phyloP scores from a whole-genome alignment of 2,113 vertebrate species.

The Nesospiza acunhae region DNA sequence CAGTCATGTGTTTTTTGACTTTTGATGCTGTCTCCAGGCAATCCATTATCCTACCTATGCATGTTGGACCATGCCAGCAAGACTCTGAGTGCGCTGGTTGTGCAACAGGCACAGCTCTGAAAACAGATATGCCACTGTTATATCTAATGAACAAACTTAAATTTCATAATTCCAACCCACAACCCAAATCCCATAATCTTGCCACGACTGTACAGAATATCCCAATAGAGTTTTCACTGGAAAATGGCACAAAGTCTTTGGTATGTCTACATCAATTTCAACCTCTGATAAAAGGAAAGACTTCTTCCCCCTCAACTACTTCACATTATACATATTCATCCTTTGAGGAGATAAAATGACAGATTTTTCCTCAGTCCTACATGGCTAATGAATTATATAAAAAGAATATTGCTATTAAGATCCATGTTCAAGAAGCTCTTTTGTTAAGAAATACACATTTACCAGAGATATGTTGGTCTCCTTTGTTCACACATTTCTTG shows the following conservation, averaged over 20 bases:
- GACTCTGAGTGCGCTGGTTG: not conserved
- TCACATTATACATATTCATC: not conserved
- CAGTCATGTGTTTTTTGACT: not conserved
- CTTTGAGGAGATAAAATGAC: not conserved
- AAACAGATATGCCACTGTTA: not conserved
- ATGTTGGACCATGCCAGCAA: fast-evolving
- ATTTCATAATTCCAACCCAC: not conserved
- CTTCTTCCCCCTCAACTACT: not conserved
- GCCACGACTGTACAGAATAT: not conserved
- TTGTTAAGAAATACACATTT: not conserved
- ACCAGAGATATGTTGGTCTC: not conserved
- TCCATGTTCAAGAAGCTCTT: not conserved
- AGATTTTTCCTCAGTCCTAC: not conserved
- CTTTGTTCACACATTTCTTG: not conserved
- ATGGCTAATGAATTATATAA: not conserved
- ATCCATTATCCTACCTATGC: fast-evolving
- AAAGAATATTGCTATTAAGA: not conserved
- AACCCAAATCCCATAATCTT: not conserved
- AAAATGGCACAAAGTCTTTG: not conserved
- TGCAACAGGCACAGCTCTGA: not conserved
- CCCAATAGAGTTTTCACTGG: not conserved
- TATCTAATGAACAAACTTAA: not conserved
- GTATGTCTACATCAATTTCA: not conserved
- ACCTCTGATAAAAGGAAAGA: not conserved
- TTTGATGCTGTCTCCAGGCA: not conserved